A percentile compares a stretch with the other conserved stretches of the same genome.
These are phyloP conservation scores for Eupeodes luniger DNA, from an alignment of 2,888 invertebrate genomes.

Conservation along the genomic window DNA sequence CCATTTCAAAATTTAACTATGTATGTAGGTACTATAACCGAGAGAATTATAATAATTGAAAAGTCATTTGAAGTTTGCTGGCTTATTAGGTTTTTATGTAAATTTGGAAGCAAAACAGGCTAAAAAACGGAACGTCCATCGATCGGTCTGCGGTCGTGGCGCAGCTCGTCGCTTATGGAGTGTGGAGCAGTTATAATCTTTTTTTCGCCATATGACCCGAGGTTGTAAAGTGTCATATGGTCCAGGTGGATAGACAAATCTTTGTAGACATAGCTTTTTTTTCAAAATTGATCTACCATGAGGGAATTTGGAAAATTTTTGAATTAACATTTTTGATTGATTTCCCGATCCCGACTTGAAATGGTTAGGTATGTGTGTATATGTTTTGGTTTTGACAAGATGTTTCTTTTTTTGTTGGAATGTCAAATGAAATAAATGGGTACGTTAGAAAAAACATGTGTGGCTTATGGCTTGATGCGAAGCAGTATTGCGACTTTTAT, in stretches of 20 bases:
- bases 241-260: conserved; percentile 35
- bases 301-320: conserved; percentile 53
- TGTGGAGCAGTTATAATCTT: conserved; percentile 23
- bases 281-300: conserved; percentile 13
- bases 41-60: conserved; percentile 61
- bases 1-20: conserved; percentile 1
- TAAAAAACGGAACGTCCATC: not conserved
- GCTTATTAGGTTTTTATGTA: conserved; percentile 65
- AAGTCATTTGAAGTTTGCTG: conserved; percentile 39
- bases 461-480: conserved; percentile 54
- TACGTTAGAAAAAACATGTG: not conserved
- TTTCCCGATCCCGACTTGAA: conserved; percentile 7
- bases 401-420: not conserved
- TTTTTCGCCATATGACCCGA: conserved; percentile 55
- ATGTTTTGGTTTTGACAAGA: not conserved
- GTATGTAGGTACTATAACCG: not conserved
- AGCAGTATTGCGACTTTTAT: conserved; percentile 7
- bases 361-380: conserved; percentile 1
- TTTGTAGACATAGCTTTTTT: conserved; percentile 8
- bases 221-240: conserved; percentile 59
- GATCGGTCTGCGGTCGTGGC: not conserved
- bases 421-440: not conserved
- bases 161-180: no score
- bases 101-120: conserved; percentile 23
- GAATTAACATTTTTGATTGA: conserved; percentile 69